phyloP scores from a whole-genome alignment of 2,888 invertebrate genomes.

The Pimpla rufipes region DNA sequence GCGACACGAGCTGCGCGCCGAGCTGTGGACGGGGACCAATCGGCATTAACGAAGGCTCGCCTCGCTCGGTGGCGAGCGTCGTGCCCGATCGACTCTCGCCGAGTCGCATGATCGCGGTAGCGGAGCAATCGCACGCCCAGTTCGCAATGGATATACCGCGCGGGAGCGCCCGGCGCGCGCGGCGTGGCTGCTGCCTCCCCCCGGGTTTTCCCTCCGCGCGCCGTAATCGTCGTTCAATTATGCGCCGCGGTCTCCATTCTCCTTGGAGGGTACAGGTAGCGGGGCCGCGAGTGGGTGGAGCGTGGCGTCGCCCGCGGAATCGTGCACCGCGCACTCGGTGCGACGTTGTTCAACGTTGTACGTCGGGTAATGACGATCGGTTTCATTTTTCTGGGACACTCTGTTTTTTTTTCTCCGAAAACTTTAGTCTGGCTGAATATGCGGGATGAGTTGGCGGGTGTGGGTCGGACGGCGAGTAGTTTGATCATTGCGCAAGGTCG shows the following conservation, averaged over 20 bases:
- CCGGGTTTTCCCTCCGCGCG: slow-evolving; percentile 42
- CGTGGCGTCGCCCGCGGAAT: slow-evolving; percentile 30
- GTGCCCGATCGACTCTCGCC: slow-evolving; percentile 34
- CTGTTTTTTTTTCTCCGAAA: slow-evolving; percentile 5
- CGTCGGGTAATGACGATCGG: not conserved
- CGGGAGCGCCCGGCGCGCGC: not conserved
- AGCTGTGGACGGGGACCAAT: slow-evolving; percentile 40
- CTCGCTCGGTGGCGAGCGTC: not conserved
- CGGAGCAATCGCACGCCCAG: slow-evolving; percentile 62
- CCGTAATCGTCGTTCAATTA: slow-evolving; percentile 66
- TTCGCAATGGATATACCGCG: slow-evolving; percentile 42
- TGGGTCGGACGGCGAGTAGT: not conserved
- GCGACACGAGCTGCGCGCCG: slow-evolving; percentile 20
- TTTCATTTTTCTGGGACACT: slow-evolving; percentile 11
- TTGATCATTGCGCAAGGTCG: slow-evolving; percentile 62
- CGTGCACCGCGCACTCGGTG: slow-evolving; percentile 15
- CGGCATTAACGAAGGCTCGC: slow-evolving; percentile 52
- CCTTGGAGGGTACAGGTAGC: slow-evolving; percentile 41
- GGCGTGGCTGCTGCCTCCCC: slow-evolving; percentile 32
- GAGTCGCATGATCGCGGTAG: slow-evolving; percentile 39
- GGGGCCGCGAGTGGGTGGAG: slow-evolving; percentile 58
- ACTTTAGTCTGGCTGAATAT: not conserved
- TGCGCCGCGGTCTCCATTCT: slow-evolving; percentile 58
- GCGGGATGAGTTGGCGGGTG: not conserved
- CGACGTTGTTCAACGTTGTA: not conserved